Conservation (phyloP, 2,113 vertebrate species). For the Rhea americana region DNA sequence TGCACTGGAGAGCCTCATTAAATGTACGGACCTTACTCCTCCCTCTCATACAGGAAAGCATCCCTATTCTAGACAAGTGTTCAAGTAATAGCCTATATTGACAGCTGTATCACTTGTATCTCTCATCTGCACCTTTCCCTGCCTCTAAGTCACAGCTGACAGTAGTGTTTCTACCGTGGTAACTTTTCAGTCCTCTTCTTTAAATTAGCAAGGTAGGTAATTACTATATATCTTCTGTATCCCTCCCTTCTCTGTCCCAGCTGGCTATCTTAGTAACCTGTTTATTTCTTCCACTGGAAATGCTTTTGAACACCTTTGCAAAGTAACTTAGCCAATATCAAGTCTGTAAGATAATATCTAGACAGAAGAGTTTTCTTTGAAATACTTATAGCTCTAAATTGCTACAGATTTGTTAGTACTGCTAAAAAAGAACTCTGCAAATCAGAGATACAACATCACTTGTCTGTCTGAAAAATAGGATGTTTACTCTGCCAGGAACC, state of each 20-base stretch:
- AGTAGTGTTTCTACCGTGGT: background rate
- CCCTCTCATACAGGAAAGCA: background rate
- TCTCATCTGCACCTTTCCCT: background rate
- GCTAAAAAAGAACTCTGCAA: background rate
- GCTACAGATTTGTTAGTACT: rapidly evolving
- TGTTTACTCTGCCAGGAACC: slow-evolving; percentile 17
- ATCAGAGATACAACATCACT: background rate
- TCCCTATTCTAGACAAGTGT: background rate
- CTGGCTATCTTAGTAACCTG: background rate
- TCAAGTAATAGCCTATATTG: background rate
- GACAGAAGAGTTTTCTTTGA: background rate
- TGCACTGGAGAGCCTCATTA: background rate
- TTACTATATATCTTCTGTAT: background rate
- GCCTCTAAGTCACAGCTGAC: background rate
- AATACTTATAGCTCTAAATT: background rate
- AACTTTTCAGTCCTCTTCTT: background rate
- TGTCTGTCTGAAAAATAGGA: background rate
- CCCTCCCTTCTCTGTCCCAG: background rate
- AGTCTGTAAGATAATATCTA: background rate
- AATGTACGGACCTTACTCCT: background rate
- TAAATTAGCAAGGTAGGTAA: background rate
- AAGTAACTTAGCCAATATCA: background rate
- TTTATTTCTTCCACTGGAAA: background rate
- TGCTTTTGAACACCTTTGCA: background rate
- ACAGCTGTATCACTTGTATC: background rate